Conservation (phyloP, 2,888 invertebrate genomes). For the Lasioglossum villosulum region DNA sequence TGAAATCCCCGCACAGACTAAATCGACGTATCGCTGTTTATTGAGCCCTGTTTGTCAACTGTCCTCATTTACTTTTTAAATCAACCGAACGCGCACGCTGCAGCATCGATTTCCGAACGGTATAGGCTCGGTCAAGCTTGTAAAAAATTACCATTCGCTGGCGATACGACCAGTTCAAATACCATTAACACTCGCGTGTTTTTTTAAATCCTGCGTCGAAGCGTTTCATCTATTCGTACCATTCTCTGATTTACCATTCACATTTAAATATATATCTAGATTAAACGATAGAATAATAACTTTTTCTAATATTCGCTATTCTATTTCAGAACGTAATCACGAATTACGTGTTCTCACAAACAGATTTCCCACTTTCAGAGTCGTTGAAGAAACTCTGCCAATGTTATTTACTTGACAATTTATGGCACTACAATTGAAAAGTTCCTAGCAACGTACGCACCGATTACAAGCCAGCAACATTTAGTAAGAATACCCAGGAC, state of each 20-base stretch:
- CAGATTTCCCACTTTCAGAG: neutral
- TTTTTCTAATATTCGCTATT: neutral
- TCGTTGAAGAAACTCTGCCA: neutral
- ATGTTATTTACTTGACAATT: neutral
- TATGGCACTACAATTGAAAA: neutral
- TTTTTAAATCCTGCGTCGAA: neutral
- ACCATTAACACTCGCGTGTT: neutral
- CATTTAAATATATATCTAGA: neutral
- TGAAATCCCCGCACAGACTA: neutral
- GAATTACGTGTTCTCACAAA: neutral
- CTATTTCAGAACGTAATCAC: neutral
- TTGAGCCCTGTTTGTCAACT: conserved; percentile 13
- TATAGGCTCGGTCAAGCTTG: neutral
- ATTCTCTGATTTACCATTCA: neutral
- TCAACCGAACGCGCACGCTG: conserved; percentile 1
- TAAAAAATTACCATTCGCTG: neutral
- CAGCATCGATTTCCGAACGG: conserved; percentile 4
- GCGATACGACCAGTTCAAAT: neutral
- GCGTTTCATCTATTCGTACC: neutral
- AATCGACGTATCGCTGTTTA: conserved; percentile 18
- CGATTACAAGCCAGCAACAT: neutral
- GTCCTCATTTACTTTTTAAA: conserved; percentile 44
- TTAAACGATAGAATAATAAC: no score
- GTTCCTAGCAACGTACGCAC: neutral
- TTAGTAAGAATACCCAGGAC: neutral